Percentiles rank a stretch among this genome's conserved stretches.
Evolutionary conservation across 2,797 vertebrate species (phyloP).

Genomic region (Decapterus maruadsi): DNA sequence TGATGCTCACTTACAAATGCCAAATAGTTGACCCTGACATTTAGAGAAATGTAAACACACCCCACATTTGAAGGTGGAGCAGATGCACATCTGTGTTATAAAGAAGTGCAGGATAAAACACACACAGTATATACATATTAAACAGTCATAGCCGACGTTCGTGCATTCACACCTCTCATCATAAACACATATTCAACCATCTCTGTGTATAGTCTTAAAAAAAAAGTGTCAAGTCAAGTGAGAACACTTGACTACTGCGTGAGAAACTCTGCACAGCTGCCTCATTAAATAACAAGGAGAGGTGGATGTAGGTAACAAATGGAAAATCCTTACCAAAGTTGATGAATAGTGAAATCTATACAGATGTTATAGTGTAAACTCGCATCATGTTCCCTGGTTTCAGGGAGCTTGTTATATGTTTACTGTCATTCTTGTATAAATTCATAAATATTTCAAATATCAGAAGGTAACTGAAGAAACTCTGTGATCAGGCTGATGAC

Average conservation of each 20-base stretch:
- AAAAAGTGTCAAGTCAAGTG: background rate
- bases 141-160: background rate
- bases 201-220: background rate
- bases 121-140: background rate
- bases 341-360: background rate
- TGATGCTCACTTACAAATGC: slow-evolving; percentile 16
- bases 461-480: background rate
- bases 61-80: background rate
- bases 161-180: slow-evolving; percentile 14
- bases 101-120: background rate
- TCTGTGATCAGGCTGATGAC: background rate
- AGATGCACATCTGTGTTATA: background rate
- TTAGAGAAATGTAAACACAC: slow-evolving; percentile 6
- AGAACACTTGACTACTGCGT: background rate
- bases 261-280: background rate
- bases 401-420: background rate
- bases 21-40: slow-evolving; percentile 15
- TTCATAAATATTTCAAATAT: background rate
- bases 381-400: background rate
- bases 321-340: background rate
- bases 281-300: background rate
- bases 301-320: background rate
- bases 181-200: background rate
- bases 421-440: background rate
- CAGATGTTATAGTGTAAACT: background rate